Evolutionary conservation across 2,797 vertebrate species (phyloP).

Genomic region (Dendrocincla fuliginosa): DNA sequence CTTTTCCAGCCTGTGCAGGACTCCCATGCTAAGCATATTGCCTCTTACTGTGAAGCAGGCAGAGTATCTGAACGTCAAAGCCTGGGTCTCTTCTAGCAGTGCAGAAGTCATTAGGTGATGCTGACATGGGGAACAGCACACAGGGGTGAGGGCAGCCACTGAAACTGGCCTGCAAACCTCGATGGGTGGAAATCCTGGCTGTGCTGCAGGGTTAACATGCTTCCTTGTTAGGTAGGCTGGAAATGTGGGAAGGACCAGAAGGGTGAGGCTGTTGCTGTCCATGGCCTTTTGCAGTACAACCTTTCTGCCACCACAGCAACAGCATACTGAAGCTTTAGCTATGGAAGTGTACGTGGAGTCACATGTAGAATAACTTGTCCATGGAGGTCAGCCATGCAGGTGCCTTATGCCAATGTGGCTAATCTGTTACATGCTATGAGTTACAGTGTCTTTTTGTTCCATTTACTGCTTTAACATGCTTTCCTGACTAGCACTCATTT

Average conservation of each 20-base stretch:
- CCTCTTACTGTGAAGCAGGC: not conserved
- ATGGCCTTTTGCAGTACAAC: not conserved
- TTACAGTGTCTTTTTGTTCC: not conserved
- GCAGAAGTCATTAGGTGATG: not conserved
- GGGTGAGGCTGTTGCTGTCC: accelerated
- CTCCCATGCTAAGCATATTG: not conserved
- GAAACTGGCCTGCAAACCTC: not conserved
- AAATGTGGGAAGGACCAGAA: not conserved
- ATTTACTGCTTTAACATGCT: not conserved
- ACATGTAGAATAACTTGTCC: not conserved
- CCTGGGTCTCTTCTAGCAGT: not conserved
- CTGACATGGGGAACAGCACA: not conserved
- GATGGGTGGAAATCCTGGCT: not conserved
- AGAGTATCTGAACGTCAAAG: not conserved
- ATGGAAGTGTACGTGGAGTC: not conserved
- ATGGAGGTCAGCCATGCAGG: accelerated
- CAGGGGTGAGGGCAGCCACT: not conserved
- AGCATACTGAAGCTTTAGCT: not conserved
- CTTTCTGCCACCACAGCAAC: not conserved
- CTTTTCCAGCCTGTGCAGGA: not conserved
- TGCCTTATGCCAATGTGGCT: not conserved
- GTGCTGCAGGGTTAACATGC: not conserved
- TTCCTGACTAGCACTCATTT: not conserved
- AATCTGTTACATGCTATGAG: not conserved
- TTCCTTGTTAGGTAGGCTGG: not conserved